Base-by-base conservation (phyloP, 2,113 vertebrate genomes). In the Gulo gulo region DNA sequence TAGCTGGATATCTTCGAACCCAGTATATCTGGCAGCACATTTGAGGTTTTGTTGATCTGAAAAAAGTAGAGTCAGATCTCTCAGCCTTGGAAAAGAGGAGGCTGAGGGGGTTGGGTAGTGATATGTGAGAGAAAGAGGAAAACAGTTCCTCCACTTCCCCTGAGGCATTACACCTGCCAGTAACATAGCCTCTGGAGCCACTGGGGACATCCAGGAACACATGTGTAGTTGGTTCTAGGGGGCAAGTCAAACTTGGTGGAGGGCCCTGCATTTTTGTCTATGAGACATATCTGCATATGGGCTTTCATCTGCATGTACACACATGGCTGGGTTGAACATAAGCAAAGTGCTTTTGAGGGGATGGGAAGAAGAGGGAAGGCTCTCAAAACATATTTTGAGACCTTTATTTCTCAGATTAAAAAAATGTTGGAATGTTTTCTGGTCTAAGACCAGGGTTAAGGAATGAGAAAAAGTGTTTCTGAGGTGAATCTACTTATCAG, bases 301-400 rank as follows among this genome's bases (percentile, higher is more conserved):
- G 12, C 18, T 95, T 36, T 85, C 15, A 65, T 81, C 78, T 81
- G 14, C 45, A 81, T 80, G 21, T 50, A 67, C 16, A 88, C 65
- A 80, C n/a, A 69, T 78, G 42, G 23, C 47, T 91, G 34, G 12
- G 14, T 36, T 69, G 57, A 95, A 78, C 57, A 85, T 52, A 89
- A 96, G 79, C 26, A 45, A 92, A 95, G 23, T 78, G 16, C 42
- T 26, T 97, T 84, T 79, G 39, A 34, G 71, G 21, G 4, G 36
- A 39, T 92, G 29, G 4, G 71, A 91, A 88, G 50, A 69, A 93
- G 36, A 18, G 4, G 6, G 73, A 69, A n/a, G 24, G 24, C 42
- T 82, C 69, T 97, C 76, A n/a, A 93, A 90, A 93, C 69, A 69
- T 63, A 88, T 7, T 42, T 94, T 90, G 67, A 92, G 39, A 82